Percentiles rank a stretch among this genome's conserved stretches.
Evolutionary conservation across 2,113 vertebrate species (phyloP).

Genomic region (Bostrychus sinensis): DNA sequence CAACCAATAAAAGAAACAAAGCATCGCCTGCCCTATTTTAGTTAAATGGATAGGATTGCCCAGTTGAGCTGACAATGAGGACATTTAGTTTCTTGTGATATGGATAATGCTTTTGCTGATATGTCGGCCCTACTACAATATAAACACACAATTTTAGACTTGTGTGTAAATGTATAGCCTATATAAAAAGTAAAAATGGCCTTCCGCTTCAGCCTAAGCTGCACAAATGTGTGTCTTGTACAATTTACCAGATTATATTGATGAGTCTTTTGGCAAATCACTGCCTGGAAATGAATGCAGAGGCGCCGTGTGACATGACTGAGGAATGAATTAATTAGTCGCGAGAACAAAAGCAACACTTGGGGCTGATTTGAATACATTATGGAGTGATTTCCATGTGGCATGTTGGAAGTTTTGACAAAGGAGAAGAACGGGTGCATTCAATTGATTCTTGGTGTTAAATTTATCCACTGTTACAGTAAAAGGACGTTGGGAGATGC

Average conservation of each 20-base stretch:
- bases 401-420: slow-evolving; percentile 16
- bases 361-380: slow-evolving; percentile 31
- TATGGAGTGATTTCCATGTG: slow-evolving; percentile 22
- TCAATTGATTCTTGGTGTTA: not conserved
- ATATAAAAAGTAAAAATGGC: not conserved
- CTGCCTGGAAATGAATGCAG: slow-evolving; percentile 39
- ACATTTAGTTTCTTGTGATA: too few relatives aligned
- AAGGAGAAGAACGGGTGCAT: not conserved
- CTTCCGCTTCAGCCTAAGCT: not conserved
- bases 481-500: slow-evolving; percentile 8
- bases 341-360: slow-evolving; percentile 54
- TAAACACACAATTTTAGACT: too few relatives aligned
- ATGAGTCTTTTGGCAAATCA: slow-evolving; percentile 43
- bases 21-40: too few relatives aligned
- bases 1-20: too few relatives aligned
- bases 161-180: not conserved
- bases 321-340: slow-evolving; percentile 39
- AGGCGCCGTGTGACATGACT: slow-evolving; percentile 37
- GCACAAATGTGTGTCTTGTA: slow-evolving; percentile 3
- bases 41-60: too few relatives aligned
- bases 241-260: slow-evolving; percentile 30
- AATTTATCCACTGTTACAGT: slow-evolving; percentile 1
- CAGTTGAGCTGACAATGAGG: too few relatives aligned
- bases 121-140: too few relatives aligned
- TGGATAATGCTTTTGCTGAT: too few relatives aligned